These are phyloP conservation scores for Gryllus bimaculatus DNA, from an alignment of 1,140 invertebrate genomes.

Conservation along the genomic window DNA sequence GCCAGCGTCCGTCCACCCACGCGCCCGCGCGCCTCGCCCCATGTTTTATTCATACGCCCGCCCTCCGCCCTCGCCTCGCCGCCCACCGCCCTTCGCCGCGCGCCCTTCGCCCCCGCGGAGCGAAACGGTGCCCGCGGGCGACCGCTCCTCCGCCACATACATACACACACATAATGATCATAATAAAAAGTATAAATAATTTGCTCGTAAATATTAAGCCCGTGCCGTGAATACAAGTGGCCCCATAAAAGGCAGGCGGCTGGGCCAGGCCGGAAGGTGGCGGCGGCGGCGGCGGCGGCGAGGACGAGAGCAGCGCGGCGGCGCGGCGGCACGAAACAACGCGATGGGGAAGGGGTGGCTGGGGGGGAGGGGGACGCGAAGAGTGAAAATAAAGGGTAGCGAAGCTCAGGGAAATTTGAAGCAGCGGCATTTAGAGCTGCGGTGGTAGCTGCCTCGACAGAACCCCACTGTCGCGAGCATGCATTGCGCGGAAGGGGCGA, in stretches of 20 bases:
- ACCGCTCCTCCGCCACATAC: neutral
- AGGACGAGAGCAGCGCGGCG: no score
- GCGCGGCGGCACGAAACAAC: neutral
- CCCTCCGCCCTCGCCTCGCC: neutral
- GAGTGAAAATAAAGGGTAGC: no score
- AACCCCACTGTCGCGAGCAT: no score
- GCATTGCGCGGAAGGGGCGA: no score
- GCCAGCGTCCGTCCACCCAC: neutral
- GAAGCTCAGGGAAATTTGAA: no score
- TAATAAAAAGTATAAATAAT: conserved; percentile 2
- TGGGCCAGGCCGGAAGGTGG: neutral
- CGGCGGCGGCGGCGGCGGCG: no score
- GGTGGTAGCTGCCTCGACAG: no score
- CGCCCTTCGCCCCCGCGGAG: neutral
- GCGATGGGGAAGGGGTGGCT: neutral
- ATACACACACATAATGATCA: neutral
- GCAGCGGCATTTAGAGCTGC: no score
- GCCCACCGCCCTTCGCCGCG: no score
- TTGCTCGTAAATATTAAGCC: conserved; percentile 1
- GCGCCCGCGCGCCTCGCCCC: neutral
- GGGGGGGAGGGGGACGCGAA: neutral
- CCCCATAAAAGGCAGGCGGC: neutral
- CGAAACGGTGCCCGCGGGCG: no score
- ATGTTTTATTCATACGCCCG: neutral
- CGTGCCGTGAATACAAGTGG: neutral